These are phyloP conservation scores for Alligator mississippiensis DNA, from an alignment of 2,113 vertebrate species.

Conservation along the genomic window DNA sequence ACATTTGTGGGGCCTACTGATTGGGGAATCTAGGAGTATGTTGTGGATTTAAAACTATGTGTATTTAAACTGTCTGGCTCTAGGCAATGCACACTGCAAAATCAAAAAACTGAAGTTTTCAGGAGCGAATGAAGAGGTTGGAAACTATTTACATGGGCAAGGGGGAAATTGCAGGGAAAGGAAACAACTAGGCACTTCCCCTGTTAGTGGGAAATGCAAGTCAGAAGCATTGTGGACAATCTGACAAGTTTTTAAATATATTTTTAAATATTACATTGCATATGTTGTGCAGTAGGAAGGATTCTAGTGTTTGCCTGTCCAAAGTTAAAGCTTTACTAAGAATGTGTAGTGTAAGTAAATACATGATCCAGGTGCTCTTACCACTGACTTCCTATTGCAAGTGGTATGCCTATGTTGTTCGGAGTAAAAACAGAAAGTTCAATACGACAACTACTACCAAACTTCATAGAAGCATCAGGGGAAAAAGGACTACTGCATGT, in stretches of 20 bases:
- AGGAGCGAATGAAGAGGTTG: background rate
- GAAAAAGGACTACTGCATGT: background rate
- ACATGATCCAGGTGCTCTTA: no score
- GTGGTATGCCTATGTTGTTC: no score
- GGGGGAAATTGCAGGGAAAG: background rate
- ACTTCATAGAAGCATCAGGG: background rate
- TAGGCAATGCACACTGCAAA: background rate
- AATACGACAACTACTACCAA: background rate
- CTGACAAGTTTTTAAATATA: background rate
- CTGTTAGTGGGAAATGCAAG: accelerated
- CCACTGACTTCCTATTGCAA: no score
- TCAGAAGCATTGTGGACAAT: background rate
- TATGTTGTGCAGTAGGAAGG: no score
- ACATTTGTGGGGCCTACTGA: background rate
- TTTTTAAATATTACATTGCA: background rate
- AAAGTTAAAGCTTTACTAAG: no score
- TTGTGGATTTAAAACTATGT: background rate
- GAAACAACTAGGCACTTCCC: no score
- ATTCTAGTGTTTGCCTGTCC: no score
- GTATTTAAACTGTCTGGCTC: background rate
- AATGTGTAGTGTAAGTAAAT: no score
- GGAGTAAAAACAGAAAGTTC: background rate
- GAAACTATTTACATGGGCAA: background rate
- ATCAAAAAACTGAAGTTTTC: background rate
- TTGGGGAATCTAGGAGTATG: background rate